phyloP scores from a whole-genome alignment of 2,888 invertebrate genomes.

The Abscondita cerata region DNA sequence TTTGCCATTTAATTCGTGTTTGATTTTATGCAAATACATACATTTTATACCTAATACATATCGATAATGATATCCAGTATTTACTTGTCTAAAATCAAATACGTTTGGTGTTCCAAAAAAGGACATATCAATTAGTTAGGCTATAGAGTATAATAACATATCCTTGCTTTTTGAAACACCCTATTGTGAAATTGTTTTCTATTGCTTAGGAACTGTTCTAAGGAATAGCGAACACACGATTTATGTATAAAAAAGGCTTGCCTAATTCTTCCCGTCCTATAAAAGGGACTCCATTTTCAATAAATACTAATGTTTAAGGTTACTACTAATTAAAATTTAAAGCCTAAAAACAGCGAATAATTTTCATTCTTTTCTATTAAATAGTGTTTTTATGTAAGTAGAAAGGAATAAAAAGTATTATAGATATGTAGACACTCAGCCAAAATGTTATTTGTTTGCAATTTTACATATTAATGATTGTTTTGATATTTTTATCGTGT shows the following conservation, averaged over 20 bases:
- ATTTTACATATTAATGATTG: not conserved
- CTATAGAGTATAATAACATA: constrained; percentile 44
- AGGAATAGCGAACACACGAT: constrained; percentile 25
- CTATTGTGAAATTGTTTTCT: constrained; percentile 32
- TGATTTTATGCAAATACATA: constrained; percentile 23
- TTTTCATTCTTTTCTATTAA: constrained; percentile 20
- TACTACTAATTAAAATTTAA: constrained; percentile 34
- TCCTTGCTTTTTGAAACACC: constrained; percentile 45
- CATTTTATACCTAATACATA: constrained; percentile 3
- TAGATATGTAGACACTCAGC: constrained; percentile 4
- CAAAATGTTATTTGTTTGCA: constrained; percentile 12
- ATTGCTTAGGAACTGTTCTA: constrained; percentile 20
- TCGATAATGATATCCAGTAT: constrained; percentile 15
- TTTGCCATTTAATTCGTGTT: constrained; percentile 32
- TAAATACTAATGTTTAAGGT: constrained; percentile 31
- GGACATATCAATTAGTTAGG: constrained; percentile 46
- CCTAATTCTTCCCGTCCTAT: constrained; percentile 51
- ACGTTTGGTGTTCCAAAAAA: constrained; percentile 46
- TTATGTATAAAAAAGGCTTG: constrained; percentile 45
- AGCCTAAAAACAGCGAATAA: constrained; percentile 34
- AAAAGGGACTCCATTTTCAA: constrained; percentile 32
- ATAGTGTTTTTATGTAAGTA: constrained; percentile 25
- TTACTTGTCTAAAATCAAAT: constrained; percentile 39
- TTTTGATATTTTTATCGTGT: constrained; percentile 1
- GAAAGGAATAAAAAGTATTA: not conserved